Conservation (phyloP, 2,888 invertebrate genomes). For the Aleiodes leptofemur region DNA sequence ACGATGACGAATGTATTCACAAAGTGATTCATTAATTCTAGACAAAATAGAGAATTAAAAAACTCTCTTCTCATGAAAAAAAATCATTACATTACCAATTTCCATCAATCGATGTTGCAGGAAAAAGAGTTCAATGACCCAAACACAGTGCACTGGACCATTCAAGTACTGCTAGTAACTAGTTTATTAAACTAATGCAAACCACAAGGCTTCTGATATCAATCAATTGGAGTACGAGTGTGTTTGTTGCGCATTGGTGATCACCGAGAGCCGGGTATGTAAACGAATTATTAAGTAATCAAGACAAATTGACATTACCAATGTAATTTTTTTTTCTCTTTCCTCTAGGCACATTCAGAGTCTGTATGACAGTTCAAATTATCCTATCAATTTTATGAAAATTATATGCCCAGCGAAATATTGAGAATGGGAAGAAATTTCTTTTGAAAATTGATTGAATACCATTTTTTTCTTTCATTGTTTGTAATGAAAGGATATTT, state of each 20-base stretch:
- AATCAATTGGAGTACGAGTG: slow-evolving; percentile 21
- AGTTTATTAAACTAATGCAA: slow-evolving; percentile 32
- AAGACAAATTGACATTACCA: slow-evolving; percentile 57
- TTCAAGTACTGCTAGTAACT: slow-evolving; percentile 28
- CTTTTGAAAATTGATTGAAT: not conserved
- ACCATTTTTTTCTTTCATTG: too few species aligned
- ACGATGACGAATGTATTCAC: too few species aligned
- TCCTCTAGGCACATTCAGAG: not conserved
- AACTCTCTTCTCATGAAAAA: not conserved
- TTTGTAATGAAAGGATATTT: not conserved
- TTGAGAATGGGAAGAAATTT: slow-evolving; percentile 10
- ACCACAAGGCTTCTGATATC: slow-evolving; percentile 25
- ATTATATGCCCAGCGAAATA: slow-evolving; percentile 2
- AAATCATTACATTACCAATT: slow-evolving; percentile 2
- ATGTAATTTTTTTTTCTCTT: not conserved
- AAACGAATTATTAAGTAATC: slow-evolving; percentile 59
- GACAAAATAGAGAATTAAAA: not conserved
- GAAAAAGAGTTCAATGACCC: slow-evolving; percentile 36
- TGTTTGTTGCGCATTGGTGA: slow-evolving; percentile 30
- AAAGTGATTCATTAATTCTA: too few species aligned
- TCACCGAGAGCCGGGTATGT: slow-evolving; percentile 46
- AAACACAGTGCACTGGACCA: slow-evolving; percentile 25
- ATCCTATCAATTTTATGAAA: slow-evolving; percentile 15
- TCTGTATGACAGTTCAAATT: not conserved
- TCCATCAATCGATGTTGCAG: slow-evolving; percentile 8